phyloP scores from a whole-genome alignment of 2,113 vertebrate species.

The Sphyrna mokarran region DNA sequence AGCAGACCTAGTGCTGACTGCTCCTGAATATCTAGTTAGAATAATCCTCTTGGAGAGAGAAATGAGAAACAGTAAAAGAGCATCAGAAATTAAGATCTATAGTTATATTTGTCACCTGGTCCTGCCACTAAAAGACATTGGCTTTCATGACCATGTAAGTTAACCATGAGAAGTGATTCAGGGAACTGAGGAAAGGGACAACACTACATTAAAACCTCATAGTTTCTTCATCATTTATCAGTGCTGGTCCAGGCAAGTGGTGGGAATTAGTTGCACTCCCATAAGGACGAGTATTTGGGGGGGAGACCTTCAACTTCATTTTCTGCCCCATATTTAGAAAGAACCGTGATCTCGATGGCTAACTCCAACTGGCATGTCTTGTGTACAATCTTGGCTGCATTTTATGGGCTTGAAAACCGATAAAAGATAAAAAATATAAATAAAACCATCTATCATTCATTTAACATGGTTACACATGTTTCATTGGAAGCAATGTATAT shows the following conservation, averaged over 20 bases:
- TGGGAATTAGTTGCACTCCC: neutral
- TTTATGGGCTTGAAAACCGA: neutral
- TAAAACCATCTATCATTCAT: neutral
- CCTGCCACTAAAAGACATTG: neutral
- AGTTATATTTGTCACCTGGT: neutral
- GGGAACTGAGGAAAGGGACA: neutral
- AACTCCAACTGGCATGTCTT: neutral
- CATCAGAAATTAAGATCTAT: neutral
- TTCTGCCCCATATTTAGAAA: neutral
- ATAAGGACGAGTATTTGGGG: neutral
- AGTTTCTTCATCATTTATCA: neutral
- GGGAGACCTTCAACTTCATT: neutral
- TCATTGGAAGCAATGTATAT: neutral
- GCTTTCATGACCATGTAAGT: neutral
- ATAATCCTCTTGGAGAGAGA: neutral
- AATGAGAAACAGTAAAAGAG: neutral
- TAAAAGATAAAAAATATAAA: neutral
- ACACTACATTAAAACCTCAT: neutral
- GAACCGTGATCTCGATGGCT: neutral
- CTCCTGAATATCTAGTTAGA: neutral
- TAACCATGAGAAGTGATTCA: neutral
- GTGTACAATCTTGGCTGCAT: neutral
- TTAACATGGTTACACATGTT: neutral
- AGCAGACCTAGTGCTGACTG: neutral
- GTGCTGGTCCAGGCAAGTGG: neutral